These are phyloP conservation scores for Sesamia inferens DNA, from an alignment of 2,888 invertebrate species.

Conservation along the genomic window DNA sequence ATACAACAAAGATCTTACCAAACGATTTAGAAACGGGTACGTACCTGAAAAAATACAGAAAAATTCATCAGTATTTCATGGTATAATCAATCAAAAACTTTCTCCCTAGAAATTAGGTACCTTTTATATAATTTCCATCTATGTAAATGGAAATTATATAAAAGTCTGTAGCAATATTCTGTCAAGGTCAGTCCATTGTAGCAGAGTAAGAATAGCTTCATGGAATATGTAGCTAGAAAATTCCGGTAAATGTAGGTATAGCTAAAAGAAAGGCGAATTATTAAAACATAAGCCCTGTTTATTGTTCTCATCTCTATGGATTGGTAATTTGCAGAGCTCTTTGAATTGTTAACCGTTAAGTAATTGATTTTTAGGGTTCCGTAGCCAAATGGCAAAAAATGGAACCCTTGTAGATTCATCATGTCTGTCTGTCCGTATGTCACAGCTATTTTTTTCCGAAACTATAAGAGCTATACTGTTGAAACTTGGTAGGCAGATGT, in stretches of 20 bases:
- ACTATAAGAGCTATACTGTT: too few species aligned
- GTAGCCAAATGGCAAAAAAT: too few species aligned
- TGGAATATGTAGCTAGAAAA: slow-evolving; percentile 30
- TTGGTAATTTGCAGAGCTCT: not conserved
- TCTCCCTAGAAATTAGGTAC: slow-evolving; percentile 4
- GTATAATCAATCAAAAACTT: slow-evolving; percentile 31
- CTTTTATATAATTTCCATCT: not conserved
- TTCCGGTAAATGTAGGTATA: slow-evolving; percentile 7
- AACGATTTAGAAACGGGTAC: slow-evolving; percentile 41
- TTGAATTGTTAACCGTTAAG: not conserved
- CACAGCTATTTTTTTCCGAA: too few species aligned
- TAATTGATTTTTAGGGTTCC: too few species aligned
- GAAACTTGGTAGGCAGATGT: too few species aligned
- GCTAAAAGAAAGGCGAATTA: slow-evolving; percentile 18
- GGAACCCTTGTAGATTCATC: too few species aligned
- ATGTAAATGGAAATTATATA: slow-evolving; percentile 3
- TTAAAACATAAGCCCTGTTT: slow-evolving; percentile 5
- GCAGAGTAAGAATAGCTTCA: slow-evolving; percentile 27
- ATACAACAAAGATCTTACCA: slow-evolving; percentile 39
- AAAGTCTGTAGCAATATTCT: slow-evolving; percentile 16
- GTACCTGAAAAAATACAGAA: slow-evolving; percentile 65
- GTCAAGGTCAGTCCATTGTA: slow-evolving; percentile 35
- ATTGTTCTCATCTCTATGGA: not conserved
- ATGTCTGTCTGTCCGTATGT: too few species aligned
- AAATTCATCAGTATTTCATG: slow-evolving; percentile 35